Percentiles rank a stretch among this genome's conserved stretches.
Conservation (phyloP, 2,888 invertebrate genomes). For the Gryllus longicercus region DNA sequence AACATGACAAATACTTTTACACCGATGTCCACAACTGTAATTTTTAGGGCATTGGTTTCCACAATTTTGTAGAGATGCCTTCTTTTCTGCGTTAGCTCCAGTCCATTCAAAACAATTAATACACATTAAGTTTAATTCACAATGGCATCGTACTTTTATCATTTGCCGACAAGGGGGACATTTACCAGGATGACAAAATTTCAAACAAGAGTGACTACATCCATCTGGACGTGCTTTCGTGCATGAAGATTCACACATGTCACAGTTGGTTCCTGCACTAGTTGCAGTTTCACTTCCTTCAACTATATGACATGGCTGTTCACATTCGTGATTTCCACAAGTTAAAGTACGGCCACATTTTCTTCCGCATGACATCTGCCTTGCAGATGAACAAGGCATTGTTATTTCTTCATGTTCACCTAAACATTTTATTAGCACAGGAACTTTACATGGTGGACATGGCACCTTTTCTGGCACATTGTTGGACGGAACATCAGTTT, state of each 20-base stretch:
- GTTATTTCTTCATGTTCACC: constrained; percentile 67
- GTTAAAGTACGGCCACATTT: constrained; percentile 66
- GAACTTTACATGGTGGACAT: constrained; percentile 54
- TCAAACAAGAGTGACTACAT: constrained; percentile 71
- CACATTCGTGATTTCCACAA: constrained; percentile 78
- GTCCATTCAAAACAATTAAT: constrained; percentile 69
- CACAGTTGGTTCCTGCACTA: constrained; percentile 54
- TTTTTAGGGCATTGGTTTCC: constrained; percentile 82
- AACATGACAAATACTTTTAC: constrained; percentile 68
- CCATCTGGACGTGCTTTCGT: constrained; percentile 62
- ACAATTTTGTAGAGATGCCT: constrained; percentile 55
- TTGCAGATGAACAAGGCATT: constrained; percentile 68
- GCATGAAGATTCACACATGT: constrained; percentile 60
- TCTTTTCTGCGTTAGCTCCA: constrained; percentile 48
- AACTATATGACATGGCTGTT: constrained; percentile 67
- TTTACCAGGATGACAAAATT: constrained; percentile 66
- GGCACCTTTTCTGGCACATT: constrained; percentile 52
- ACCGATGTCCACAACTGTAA: constrained; percentile 82
- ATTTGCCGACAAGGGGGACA: constrained; percentile 73
- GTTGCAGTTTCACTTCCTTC: constrained; percentile 46
- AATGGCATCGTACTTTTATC: constrained; percentile 73
- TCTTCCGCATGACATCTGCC: constrained; percentile 72
- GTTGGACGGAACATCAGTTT: constrained; percentile 48
- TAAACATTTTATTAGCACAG: constrained; percentile 67
- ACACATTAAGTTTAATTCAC: constrained; percentile 71